A percentile compares a stretch with the other conserved stretches of the same genome.
phyloP scores from a whole-genome alignment of 2,113 vertebrate genomes.

The Ailurus styani region DNA sequence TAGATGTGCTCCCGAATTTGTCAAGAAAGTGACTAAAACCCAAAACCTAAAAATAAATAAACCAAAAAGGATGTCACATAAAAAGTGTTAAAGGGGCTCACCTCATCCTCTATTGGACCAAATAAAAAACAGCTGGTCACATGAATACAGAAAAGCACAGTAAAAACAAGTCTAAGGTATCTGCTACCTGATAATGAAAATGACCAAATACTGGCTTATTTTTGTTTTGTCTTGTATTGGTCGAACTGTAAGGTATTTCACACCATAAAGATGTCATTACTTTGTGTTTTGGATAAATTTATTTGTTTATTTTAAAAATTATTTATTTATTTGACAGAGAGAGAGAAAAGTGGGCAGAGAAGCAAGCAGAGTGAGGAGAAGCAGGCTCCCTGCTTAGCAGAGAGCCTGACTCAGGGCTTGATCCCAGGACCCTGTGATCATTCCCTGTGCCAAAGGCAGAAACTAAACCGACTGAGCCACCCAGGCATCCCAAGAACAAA shows the following conservation, averaged over 20 bases:
- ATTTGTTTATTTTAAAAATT: too few relatives aligned
- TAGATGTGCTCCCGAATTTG: background rate
- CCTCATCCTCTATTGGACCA: background rate
- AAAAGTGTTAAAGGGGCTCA: background rate
- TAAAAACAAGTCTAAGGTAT: too few relatives aligned
- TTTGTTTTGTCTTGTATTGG: background rate
- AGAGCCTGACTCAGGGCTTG: too few relatives aligned
- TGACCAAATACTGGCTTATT: background rate
- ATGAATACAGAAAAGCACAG: background rate
- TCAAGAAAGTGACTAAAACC: background rate
- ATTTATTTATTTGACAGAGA: too few relatives aligned
- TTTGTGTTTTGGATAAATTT: background rate
- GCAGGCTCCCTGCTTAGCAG: too few relatives aligned
- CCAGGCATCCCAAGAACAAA: too few relatives aligned
- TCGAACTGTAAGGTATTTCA: background rate
- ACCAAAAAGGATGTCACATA: background rate
- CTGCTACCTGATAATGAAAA: background rate
- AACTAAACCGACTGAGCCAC: too few relatives aligned
- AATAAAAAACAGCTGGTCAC: accelerated
- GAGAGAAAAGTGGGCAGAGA: too few relatives aligned
- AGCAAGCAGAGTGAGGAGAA: too few relatives aligned
- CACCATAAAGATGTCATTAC: background rate
- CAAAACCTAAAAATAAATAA: background rate
- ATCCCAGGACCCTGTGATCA: too few relatives aligned
- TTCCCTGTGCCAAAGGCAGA: too few relatives aligned